Evolutionary conservation across 2,113 vertebrate species (phyloP), one percentile per base, ranked within the genome.

Genomic region (Setophaga coronata): DNA sequence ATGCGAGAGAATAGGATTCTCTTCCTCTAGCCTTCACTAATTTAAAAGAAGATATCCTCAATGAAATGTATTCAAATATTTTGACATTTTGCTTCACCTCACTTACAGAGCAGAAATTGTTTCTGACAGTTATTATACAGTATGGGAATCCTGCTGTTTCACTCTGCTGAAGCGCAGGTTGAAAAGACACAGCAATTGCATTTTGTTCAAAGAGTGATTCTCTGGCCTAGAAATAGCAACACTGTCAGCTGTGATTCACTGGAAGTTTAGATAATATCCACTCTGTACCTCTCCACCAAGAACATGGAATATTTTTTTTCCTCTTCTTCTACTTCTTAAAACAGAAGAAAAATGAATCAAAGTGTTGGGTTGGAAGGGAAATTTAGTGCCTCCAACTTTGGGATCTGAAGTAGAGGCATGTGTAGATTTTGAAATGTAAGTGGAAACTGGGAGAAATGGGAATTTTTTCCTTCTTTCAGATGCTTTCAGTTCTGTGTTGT

Each of bases 1-100:
- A 98, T 97, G 96, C 0, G 12, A 98, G 98, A 98, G 98, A 98
- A 98, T 98, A 98, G 97, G 97, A 98, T 98, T 98, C 97, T 98
- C 97, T 98, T 98, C 96, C 97, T 98, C 97, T 97, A 98, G 97
- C 98, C 97, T 98, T 97, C 97, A 97, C 98, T 98, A 98, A 98
- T 98, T 98, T 98, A 98, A 98, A 98, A 98, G 98, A 98, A 98
- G 98, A 98, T 99, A 98, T 98, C 98, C 98, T 98, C 98, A 98
- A 98, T 98, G 98, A 99, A 99, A 99, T 99, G 98, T 99, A 99
- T 99, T 99, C 99, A 99, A 99, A 99, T 99, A 99, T 99, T 99
- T 99, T 99, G 99, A 99, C 99, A 99, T 99, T 99, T 99, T 98
- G 98, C 98, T 99, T 99, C 99, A 99, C 99, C 99, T 99, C 99